Evolutionary conservation across 2,888 invertebrate genomes (phyloP).

Genomic region (Chrysolina haemoptera): DNA sequence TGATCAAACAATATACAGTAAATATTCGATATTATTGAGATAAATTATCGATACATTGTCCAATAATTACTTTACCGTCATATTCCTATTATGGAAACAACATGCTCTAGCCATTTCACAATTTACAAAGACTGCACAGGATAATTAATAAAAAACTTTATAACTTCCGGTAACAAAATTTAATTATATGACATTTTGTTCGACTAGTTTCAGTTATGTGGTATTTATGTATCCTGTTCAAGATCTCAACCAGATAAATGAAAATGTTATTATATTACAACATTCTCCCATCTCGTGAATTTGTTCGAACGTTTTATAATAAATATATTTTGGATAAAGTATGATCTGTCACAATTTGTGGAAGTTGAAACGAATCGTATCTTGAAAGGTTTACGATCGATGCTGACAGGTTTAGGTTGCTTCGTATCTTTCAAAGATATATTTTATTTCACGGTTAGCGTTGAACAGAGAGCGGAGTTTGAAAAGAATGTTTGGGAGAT

Average conservation of each 20-base stretch:
- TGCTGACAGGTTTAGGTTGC: conserved; percentile 70
- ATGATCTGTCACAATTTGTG: conserved; percentile 62
- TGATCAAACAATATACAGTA: conserved; percentile 19
- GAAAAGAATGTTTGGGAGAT: conserved; percentile 37
- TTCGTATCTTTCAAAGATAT: conserved; percentile 62
- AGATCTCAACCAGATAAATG: conserved; percentile 40
- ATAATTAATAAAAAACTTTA: conserved; percentile 46
- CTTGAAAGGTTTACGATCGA: conserved; percentile 70
- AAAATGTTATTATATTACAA: conserved; percentile 34
- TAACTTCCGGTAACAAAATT: conserved; percentile 54
- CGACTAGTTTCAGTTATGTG: conserved; percentile 41
- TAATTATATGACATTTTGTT: conserved; percentile 47
- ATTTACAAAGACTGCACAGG: conserved; percentile 21
- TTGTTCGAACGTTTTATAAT: conserved; percentile 40
- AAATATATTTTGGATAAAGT: conserved; percentile 56
- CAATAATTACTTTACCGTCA: background rate
- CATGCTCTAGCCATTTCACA: background rate
- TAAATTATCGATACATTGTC: conserved; percentile 14
- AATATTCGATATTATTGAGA: conserved; percentile 27
- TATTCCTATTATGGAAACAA: conserved; percentile 3
- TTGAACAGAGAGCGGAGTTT: conserved; percentile 35
- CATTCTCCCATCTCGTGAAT: background rate
- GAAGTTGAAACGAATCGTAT: conserved; percentile 66
- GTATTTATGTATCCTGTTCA: conserved; percentile 47
- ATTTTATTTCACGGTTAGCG: conserved; percentile 57